Evolutionary conservation across 2,888 invertebrate species (phyloP).

Genomic region (Amphimallon solstitiale): DNA sequence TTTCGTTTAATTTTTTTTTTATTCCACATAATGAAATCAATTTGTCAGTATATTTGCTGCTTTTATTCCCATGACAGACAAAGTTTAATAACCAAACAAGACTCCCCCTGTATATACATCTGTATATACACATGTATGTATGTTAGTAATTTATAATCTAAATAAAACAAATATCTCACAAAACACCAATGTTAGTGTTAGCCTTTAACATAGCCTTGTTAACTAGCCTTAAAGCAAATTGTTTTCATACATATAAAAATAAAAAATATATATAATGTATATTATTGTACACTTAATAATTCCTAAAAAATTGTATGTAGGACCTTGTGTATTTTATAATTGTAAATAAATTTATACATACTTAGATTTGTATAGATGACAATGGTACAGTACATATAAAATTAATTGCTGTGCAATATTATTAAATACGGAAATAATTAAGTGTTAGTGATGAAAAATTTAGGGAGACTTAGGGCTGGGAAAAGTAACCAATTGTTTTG

Average conservation of each 20-base stretch:
- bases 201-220: conserved; percentile 52
- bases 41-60: no score
- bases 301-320: neutral
- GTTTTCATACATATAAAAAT: conserved; percentile 31
- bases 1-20: no score
- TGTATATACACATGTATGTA: neutral
- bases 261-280: conserved; percentile 15
- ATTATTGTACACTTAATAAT: conserved; percentile 10
- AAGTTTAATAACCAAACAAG: no score
- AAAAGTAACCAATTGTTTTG: conserved; percentile 16
- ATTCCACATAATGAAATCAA: no score
- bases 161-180: conserved; percentile 33
- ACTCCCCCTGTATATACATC: no score
- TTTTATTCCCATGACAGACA: no score
- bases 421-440: conserved; percentile 8
- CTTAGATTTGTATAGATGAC: conserved; percentile 16
- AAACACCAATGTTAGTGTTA: conserved; percentile 49
- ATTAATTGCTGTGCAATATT: conserved; percentile 40
- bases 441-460: neutral
- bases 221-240: conserved; percentile 45
- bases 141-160: neutral
- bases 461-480: conserved; percentile 1
- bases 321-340: conserved; percentile 6
- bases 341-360: conserved; percentile 9
- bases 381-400: conserved; percentile 29